Evolutionary conservation across 2,113 vertebrate genomes (phyloP).

Genomic region (Oncorhynchus masou): DNA sequence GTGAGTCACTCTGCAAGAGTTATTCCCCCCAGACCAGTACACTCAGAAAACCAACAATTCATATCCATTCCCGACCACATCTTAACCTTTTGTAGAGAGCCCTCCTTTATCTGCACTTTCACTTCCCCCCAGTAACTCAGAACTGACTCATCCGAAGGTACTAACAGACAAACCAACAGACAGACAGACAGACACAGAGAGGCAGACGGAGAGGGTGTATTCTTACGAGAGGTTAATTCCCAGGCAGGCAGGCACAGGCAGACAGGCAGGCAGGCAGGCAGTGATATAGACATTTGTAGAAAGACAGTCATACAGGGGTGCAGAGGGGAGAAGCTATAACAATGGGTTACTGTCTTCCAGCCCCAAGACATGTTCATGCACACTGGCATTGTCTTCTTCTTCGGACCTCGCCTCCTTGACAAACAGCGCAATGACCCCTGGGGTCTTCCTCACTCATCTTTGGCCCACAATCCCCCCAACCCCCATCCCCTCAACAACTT

Average conservation of each 20-base stretch:
- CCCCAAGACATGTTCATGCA: constrained; percentile 43
- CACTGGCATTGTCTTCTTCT: constrained; percentile 47
- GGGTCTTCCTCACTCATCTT: constrained; percentile 1
- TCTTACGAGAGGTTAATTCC: no score
- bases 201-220: not conserved
- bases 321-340: constrained; percentile 39
- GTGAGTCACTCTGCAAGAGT: no score
- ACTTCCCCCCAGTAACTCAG: constrained; percentile 3
- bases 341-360: constrained; percentile 50
- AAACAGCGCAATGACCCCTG: constrained; percentile 36
- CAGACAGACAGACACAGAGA: constrained; percentile 14
- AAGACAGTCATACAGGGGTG: constrained; percentile 5
- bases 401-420: constrained; percentile 34
- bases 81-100: not conserved
- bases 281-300: not conserved
- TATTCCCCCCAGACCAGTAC: no score
- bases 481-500: constrained; percentile 22
- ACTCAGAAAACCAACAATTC: no score
- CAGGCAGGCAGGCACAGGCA: not conserved
- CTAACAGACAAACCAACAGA: not conserved
- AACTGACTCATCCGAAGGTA: not conserved
- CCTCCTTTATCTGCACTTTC: not conserved
- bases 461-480: not conserved
- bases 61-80: no score
- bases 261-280: not conserved